phyloP scores from a whole-genome alignment of 2,113 vertebrate genomes.

The Pseudopipra pipra region DNA sequence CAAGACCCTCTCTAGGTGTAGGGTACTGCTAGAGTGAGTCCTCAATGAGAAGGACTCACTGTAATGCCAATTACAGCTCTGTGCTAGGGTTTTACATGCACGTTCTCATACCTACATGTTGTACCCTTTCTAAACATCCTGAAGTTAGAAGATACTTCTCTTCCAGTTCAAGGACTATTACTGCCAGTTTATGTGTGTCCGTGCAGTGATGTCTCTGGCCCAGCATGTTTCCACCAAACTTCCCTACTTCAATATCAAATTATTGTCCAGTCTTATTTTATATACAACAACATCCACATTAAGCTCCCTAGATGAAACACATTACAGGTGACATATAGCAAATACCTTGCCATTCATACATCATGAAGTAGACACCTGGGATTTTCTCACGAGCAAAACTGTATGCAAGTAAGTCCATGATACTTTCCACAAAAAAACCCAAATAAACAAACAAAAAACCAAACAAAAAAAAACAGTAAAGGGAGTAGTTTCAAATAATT shows the following conservation, averaged over 20 bases:
- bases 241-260: not conserved
- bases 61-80: not conserved
- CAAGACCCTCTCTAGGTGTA: not conserved
- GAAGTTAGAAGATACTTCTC: not conserved
- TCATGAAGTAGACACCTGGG: not conserved
- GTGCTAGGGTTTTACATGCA: accelerated
- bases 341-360: not conserved
- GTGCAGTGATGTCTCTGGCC: not conserved
- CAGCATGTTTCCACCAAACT: not conserved
- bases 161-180: not conserved
- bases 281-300: not conserved
- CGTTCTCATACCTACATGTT: not conserved
- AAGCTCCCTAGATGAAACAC: not conserved
- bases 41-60: not conserved
- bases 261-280: not conserved
- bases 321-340: not conserved
- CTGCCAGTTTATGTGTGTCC: not conserved
- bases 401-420: not conserved
- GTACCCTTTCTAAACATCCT: not conserved
- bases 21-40: not conserved
- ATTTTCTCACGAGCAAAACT: not conserved
- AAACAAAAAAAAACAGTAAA: not conserved
- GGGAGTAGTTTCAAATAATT: not conserved
- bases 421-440: not conserved
- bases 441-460: not conserved